Base-by-base conservation (phyloP, 2,888 invertebrate species). In the Acrobeloides nanus region DNA sequence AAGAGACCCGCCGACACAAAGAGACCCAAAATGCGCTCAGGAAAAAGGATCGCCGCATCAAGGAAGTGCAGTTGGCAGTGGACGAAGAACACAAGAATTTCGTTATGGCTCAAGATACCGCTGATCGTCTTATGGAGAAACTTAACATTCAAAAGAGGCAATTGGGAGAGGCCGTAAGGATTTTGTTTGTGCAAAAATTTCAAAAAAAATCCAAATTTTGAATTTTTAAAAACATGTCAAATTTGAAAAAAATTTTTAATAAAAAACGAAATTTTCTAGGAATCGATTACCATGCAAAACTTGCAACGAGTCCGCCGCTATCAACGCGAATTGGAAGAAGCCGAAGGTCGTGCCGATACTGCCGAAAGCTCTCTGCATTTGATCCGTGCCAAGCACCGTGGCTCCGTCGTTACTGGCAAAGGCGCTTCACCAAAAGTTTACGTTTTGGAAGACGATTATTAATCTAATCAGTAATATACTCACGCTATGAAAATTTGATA, bases 11-110 rank as follows among this genome's bases (percentile, higher is more conserved):
- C 76, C 84, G 90, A 76, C 92, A 93, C 79, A 85, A 89, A 66
- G 92, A 93, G 79, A 89, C 90, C 73, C 87, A 90, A 77, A 90
- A 90, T 82, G 89, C 90, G 77, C 81, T 92, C 75, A 86, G 92
- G 79, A 93, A 93, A 83, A 93, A 93, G 84, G 92, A 93, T 77
- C 87, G 90, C 74, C 84, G 84, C 74, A 84, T 92, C 75, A 92
- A 93, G 82, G 92, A 92, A 78, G 84, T 92, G 61, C 83, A 89
- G 80, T 43, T 55, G 55, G 46, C 51, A 48, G 64, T 87, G 74
- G 92, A 92, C 78, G 92, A 93, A 77, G 92, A 93, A 79, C 86
- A 90, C 79, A 90, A 89, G 84, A 89, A 88, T 80, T 86, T 90
- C 73, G 79, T 84, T 62, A 81, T 93, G 72, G 83, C 92, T 68